Evolutionary conservation across 2,888 invertebrate species (phyloP), one percentile per base, ranked within the genome.

Genomic region (Mythimna albipuncta): DNA sequence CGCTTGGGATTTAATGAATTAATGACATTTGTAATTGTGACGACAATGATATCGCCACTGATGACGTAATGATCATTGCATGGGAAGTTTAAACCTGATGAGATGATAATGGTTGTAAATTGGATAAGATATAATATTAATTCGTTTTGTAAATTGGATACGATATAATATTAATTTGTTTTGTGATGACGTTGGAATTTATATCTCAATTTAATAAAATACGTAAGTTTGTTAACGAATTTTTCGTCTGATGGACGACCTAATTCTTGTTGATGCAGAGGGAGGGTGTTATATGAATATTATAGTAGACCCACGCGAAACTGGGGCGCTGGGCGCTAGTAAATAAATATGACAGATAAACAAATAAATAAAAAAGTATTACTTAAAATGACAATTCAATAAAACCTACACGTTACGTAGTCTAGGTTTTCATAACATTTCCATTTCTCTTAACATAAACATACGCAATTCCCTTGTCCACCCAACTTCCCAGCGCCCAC

Each of bases 401-500:
- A 35, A 67, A 35, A 57, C 26, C 21, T 38, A 71, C 13, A n/a
- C 19, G 1, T 44, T 19, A 47, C 16, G 6, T 13, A 2, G 10
- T 47, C 35, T 13, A 35, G 19, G 10, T 55, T n/a, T 7, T 47
- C 35, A 41, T 2, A 13, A 41, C n/a, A 6, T 11, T 44, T n/a
- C 10, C 58, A 67, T 21, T 62, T 44, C 21, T 72, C 64, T 62
- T 35, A 68, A 59, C 55, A 66, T 64, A 75, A 70, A 57, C 55
- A 54, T 35, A 19, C 47, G 35, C 47, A 6, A 68, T 63, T 64
- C 74, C 73, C 81, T 41, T 65, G 70, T 63, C 74, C 78, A 73
- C 72, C 72, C 65, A 47, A 69, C 32, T 69, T 66, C 72, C 68
- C 62, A 71, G 69, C 52, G 52, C 64, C 83, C 76, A 62, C 68